These are phyloP conservation scores for Drosophila insularis DNA, from an alignment of 1,140 invertebrate genomes.

Conservation along the genomic window DNA sequence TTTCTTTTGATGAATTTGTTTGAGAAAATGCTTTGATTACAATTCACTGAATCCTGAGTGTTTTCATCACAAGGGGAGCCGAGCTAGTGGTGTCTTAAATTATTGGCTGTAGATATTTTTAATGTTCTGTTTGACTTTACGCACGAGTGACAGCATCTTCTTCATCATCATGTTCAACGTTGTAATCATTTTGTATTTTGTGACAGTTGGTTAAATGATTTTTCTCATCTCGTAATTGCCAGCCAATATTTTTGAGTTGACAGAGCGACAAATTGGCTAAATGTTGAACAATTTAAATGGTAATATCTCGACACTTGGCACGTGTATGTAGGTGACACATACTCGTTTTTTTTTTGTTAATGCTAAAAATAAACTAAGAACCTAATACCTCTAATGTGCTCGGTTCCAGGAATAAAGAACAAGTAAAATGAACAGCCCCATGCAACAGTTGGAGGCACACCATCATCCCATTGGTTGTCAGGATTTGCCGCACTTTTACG, in stretches of 20 bases:
- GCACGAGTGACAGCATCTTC: constrained; percentile 25
- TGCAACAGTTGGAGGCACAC: constrained; percentile 54
- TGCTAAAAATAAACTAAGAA: constrained; percentile 33
- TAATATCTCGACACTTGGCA: constrained; percentile 16
- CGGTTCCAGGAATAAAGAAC: constrained; percentile 26
- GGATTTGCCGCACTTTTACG: constrained; percentile 35
- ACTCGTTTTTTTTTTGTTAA: not conserved
- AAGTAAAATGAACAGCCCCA: constrained; percentile 31
- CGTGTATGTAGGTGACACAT: constrained; percentile 22
- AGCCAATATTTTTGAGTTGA: constrained; percentile 55
- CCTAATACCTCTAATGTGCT: constrained; percentile 65
- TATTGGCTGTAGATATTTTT: constrained; percentile 14
- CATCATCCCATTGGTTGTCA: constrained; percentile 14
- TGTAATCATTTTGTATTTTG: not conserved
- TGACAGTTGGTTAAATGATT: constrained; percentile 23
- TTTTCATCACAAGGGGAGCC: not conserved
- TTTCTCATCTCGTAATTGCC: constrained; percentile 63
- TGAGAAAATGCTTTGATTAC: constrained; percentile 3
- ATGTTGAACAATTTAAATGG: constrained; percentile 52
- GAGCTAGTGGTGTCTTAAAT: not conserved
- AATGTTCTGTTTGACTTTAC: constrained; percentile 22
- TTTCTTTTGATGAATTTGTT: constrained; percentile 1
- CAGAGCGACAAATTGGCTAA: constrained; percentile 47
- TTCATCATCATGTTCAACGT: not conserved
- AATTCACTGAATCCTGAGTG: constrained; percentile 1